Evolutionary conservation across 2,797 vertebrate species (phyloP).

Genomic region (Potorous gilbertii): DNA sequence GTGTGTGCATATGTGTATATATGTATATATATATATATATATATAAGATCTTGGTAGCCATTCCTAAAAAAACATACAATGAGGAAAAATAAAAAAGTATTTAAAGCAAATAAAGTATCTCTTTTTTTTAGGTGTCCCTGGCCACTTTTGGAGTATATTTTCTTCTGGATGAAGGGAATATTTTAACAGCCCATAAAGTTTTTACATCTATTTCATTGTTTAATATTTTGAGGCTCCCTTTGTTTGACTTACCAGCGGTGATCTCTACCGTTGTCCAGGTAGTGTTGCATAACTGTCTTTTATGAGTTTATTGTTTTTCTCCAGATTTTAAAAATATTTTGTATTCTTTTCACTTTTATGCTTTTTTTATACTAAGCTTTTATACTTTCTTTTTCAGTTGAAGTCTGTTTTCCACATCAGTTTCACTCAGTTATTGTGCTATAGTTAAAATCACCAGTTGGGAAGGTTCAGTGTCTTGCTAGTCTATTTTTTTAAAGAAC

Average conservation of each 20-base stretch:
- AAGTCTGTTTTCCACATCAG: not conserved
- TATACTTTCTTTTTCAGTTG: slow-evolving; percentile 36
- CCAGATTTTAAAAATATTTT: slow-evolving; percentile 1
- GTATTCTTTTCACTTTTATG: slow-evolving; percentile 19
- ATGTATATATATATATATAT: not conserved
- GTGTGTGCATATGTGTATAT: no score
- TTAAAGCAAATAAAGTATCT: not conserved
- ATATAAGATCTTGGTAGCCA: not conserved
- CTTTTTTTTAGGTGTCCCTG: slow-evolving; percentile 78
- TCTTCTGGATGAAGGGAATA: slow-evolving; percentile 79
- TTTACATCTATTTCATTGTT: slow-evolving; percentile 84
- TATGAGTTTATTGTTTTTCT: slow-evolving; percentile 35
- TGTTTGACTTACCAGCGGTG: slow-evolving; percentile 79
- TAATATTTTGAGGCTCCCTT: slow-evolving; percentile 80
- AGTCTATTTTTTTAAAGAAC: not conserved
- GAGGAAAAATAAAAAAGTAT: not conserved
- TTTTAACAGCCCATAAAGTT: slow-evolving; percentile 82
- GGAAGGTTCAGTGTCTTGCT: not conserved
- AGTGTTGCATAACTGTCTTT: slow-evolving; percentile 1
- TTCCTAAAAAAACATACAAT: not conserved
- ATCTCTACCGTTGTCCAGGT: slow-evolving; percentile 82
- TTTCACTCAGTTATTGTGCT: not conserved
- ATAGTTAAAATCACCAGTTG: not conserved
- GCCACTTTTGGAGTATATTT: slow-evolving; percentile 82
- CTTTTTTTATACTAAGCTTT: not conserved